Evolutionary conservation across 2,888 invertebrate genomes (phyloP).

Genomic region (Zygaena filipendulae): DNA sequence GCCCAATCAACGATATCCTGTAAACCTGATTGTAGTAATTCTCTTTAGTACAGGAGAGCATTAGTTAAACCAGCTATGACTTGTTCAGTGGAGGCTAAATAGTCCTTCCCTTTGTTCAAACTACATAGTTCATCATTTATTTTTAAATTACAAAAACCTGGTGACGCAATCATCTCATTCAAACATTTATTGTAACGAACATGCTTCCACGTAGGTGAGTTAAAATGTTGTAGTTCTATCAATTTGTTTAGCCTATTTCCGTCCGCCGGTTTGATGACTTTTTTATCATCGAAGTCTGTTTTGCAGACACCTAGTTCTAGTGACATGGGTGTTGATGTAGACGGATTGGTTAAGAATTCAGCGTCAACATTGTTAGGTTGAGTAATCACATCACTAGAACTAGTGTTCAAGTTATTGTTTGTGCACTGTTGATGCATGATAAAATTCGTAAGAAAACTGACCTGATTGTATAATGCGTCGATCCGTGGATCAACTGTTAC

Average conservation of each 20-base stretch:
- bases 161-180: slow-evolving; percentile 9
- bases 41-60: slow-evolving; percentile 4
- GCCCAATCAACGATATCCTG: slow-evolving; percentile 9
- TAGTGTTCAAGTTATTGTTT: too few relatives aligned
- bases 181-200: slow-evolving; percentile 13
- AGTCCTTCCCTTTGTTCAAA: slow-evolving; percentile 15
- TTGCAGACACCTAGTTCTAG: slow-evolving; percentile 3
- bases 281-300: slow-evolving; percentile 1
- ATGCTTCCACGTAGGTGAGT: slow-evolving; percentile 8
- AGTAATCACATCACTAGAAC: too few relatives aligned
- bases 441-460: too few relatives aligned
- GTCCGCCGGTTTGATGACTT: slow-evolving; percentile 1
- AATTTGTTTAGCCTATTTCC: background rate
- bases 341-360: too few relatives aligned
- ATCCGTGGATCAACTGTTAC: too few relatives aligned
- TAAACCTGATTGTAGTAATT: background rate
- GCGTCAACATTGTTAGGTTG: too few relatives aligned
- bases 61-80: slow-evolving; percentile 10
- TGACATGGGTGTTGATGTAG: too few relatives aligned
- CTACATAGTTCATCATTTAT: slow-evolving; percentile 16
- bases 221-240: slow-evolving; percentile 5
- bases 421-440: too few relatives aligned
- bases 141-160: slow-evolving; percentile 14
- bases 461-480: too few relatives aligned
- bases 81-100: slow-evolving; percentile 8